Base-by-base conservation (phyloP, 2,888 invertebrate genomes). In the Euclidia mi region DNA sequence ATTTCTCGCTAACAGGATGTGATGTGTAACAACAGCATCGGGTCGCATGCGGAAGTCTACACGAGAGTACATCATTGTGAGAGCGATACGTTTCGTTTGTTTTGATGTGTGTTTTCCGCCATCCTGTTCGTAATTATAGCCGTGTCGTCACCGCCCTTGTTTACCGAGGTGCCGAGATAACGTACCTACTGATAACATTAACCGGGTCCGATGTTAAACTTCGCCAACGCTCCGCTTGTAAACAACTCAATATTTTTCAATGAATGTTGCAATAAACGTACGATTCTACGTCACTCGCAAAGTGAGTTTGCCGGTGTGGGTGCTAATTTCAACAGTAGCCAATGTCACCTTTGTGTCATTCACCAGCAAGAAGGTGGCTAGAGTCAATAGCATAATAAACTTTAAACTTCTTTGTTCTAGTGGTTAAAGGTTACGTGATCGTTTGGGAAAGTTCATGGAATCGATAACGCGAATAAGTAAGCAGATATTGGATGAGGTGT, bases 311-410 rank as follows among this genome's bases (percentile, higher is more conserved):
- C 79, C 81, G 85, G 66, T 75, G 76, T 80, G 67, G 77, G 84
- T 81, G 87, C 75, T 82, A 80, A 86, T 85, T 88, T 84, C 78
- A 81, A 84, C 84, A 83, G 64, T 32, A 55, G 29, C 44, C 79
- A 87, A 87, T 79, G 88, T 88, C 85, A 88, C 85, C 85, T 82
- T 56, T 20, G 75, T 79, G 82, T 83, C 80, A 80, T 86, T 84
- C 76, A 78, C 74, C 67, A 71, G 51, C 18, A 32, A 73, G 66
- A 80, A 85, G 84, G 84, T 82, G 82, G 83, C 66, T 66, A 55
- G 70, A 78, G 85, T 80, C 79, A 78, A 81, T n/a, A 2, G 12
- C 28, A 2, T 7, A 18, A 29, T 14, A 29, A 48, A 14, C 18
- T 35, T 12, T 15, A 7, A 11, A 25, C 6, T 7, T 25, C 7